Evolutionary conservation across 1,140 invertebrate species (phyloP).

Genomic region (Drosophila nigromelanica): DNA sequence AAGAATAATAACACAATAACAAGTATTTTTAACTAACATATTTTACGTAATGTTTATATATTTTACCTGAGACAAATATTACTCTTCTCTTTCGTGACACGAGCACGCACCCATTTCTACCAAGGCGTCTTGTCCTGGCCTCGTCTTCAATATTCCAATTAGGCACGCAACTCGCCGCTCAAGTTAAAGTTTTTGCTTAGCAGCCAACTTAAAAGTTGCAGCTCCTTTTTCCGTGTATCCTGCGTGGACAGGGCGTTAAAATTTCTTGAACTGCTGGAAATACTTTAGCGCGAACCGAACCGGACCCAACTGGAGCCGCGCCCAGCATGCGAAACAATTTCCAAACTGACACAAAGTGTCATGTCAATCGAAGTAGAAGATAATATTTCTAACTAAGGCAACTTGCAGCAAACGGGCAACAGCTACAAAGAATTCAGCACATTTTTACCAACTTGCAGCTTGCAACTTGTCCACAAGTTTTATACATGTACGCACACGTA

Average conservation of each 20-base stretch:
- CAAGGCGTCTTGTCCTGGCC: neutral
- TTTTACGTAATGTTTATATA: no score
- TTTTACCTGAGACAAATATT: no score
- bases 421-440: conserved; percentile 14
- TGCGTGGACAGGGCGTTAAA: conserved; percentile 20
- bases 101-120: no score
- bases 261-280: conserved; percentile 48
- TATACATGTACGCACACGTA: conserved; percentile 4
- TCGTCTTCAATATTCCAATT: conserved; percentile 68
- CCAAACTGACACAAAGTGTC: conserved; percentile 76
- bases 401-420: conserved; percentile 22
- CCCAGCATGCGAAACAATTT: conserved; percentile 61
- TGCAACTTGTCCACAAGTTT: conserved; percentile 38
- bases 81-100: no score
- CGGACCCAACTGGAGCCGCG: conserved; percentile 13
- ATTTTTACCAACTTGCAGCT: conserved; percentile 34
- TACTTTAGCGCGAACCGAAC: conserved; percentile 37
- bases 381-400: conserved; percentile 50
- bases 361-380: conserved; percentile 80
- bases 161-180: conserved; percentile 41
- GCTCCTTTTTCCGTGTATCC: neutral
- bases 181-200: conserved; percentile 43
- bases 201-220: conserved; percentile 51
- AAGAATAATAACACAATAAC: no score
- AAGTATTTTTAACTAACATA: no score